phyloP scores from a whole-genome alignment of 2,888 invertebrate genomes.

The Agyllia agylla region DNA sequence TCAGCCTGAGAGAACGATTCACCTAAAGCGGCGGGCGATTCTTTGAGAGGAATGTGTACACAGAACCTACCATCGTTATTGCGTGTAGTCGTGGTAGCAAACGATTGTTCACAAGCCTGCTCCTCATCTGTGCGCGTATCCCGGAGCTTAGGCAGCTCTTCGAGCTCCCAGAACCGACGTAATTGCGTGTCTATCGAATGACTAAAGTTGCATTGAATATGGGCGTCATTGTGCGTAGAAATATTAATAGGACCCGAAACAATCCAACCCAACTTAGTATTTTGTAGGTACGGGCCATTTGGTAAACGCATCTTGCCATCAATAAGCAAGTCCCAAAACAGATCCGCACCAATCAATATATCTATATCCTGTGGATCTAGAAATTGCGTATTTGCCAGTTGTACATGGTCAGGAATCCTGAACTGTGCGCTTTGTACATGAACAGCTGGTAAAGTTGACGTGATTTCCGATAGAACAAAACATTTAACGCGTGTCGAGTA shows the following conservation, averaged over 20 bases:
- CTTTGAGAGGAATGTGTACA: neutral
- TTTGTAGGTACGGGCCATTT: constrained; percentile 66
- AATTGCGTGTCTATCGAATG: neutral
- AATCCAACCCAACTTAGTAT: constrained; percentile 73
- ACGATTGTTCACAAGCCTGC: neutral
- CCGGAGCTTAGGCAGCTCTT: neutral
- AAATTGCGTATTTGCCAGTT: neutral
- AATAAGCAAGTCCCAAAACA: constrained; percentile 67
- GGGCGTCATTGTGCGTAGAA: neutral
- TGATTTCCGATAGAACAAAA: neutral
- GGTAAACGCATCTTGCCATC: constrained; percentile 52
- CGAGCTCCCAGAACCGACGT: neutral
- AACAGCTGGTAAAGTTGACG: neutral
- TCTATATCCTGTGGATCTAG: neutral
- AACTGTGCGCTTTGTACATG: neutral
- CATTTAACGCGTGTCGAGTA: neutral
- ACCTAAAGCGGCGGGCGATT: neutral
- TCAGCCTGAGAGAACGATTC: neutral
- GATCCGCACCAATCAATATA: constrained; percentile 61
- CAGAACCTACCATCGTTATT: neutral
- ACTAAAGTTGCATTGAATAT: constrained; percentile 52
- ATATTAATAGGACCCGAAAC: constrained; percentile 50
- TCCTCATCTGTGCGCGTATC: neutral
- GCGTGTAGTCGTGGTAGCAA: neutral
- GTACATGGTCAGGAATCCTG: neutral